These are phyloP conservation scores for Calephelis virginiensis DNA, from an alignment of 1,140 invertebrate genomes.

Conservation along the genomic window DNA sequence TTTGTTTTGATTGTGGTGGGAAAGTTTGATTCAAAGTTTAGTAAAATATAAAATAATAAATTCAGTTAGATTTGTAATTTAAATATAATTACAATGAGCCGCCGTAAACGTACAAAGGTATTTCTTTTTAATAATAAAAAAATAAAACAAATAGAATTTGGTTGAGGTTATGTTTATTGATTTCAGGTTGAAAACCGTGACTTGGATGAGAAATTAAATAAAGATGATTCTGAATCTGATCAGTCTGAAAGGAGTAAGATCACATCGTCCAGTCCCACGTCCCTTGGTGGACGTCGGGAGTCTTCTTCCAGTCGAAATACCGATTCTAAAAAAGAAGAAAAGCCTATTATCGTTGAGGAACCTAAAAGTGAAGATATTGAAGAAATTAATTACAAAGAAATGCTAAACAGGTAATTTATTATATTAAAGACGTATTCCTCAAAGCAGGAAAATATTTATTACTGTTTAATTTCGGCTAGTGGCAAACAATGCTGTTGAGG, in stretches of 20 bases:
- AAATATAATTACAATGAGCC: slow-evolving; percentile 79
- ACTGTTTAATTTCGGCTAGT: no score
- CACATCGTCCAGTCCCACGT: slow-evolving; percentile 60
- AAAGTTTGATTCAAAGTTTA: no score
- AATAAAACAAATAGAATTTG: background rate
- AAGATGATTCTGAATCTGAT: slow-evolving; percentile 83
- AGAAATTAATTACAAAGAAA: slow-evolving; percentile 76
- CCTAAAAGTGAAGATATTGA: slow-evolving; percentile 78
- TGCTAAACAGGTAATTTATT: slow-evolving; percentile 66
- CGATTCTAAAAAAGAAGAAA: slow-evolving; percentile 77
- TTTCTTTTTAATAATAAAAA: background rate
- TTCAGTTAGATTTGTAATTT: background rate
- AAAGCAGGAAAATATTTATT: no score
- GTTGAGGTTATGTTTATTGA: slow-evolving; percentile 60
- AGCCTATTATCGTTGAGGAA: slow-evolving; percentile 66
- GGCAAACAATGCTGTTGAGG: no score
- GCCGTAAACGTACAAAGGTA: slow-evolving; percentile 80
- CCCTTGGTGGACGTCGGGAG: slow-evolving; percentile 71
- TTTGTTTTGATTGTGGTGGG: slow-evolving; percentile 11
- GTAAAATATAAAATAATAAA: no score
- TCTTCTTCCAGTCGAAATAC: slow-evolving; percentile 61
- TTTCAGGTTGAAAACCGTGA: slow-evolving; percentile 83
- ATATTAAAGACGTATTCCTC: no score
- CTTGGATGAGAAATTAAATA: slow-evolving; percentile 84
- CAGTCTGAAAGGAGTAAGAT: slow-evolving; percentile 82